These are phyloP conservation scores for Mastomys natalensis DNA, from an alignment of 2,113 vertebrate species.

Conservation along the genomic window DNA sequence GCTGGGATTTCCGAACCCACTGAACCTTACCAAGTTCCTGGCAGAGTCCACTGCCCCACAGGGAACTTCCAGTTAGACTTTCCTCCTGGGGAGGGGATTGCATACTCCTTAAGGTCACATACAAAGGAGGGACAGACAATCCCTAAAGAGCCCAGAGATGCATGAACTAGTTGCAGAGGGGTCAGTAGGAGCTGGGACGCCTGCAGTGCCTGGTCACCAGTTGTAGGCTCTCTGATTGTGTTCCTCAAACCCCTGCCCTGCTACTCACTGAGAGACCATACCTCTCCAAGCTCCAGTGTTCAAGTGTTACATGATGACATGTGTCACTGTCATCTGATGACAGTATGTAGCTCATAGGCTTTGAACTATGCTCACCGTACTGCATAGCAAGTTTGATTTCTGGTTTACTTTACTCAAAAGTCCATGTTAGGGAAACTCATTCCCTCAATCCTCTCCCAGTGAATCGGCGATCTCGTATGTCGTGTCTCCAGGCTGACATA, in stretches of 20 bases:
- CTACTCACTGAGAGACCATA: neutral
- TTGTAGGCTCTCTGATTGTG: neutral
- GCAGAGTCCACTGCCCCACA: neutral
- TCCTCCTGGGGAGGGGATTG: neutral
- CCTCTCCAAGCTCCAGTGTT: neutral
- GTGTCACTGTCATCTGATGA: too few relatives aligned
- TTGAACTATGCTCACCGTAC: neutral
- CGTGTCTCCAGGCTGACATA: neutral
- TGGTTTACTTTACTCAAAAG: slow-evolving; percentile 16
- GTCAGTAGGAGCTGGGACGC: neutral
- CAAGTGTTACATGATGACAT: neutral
- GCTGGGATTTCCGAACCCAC: too few relatives aligned
- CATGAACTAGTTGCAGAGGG: neutral
- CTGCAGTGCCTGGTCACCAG: neutral
- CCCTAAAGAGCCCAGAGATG: neutral
- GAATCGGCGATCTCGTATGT: neutral
- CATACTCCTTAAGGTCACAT: neutral
- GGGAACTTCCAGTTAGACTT: neutral
- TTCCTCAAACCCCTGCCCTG: neutral
- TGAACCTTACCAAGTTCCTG: too few relatives aligned
- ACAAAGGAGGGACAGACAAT: neutral
- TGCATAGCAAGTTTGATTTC: neutral
- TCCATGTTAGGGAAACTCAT: slow-evolving; percentile 4
- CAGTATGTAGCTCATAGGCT: neutral
- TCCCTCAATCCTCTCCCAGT: neutral